A percentile compares a stretch with the other conserved stretches of the same genome.
Evolutionary conservation across 2,888 invertebrate species (phyloP).

Genomic region (Phragmatobia fuliginosa): DNA sequence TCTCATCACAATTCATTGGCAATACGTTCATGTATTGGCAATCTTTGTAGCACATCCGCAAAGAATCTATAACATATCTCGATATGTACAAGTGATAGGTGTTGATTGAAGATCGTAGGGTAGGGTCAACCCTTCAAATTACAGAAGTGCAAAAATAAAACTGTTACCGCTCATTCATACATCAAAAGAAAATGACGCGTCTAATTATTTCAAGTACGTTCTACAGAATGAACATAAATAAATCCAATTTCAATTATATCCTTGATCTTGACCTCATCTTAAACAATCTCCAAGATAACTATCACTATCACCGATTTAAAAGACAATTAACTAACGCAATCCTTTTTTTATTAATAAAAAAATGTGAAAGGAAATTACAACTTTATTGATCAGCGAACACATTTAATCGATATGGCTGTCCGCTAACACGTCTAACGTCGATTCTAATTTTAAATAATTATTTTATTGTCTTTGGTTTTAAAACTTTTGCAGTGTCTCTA

Average conservation of each 20-base stretch:
- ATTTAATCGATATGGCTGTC: constrained; percentile 62
- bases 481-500: constrained; percentile 6
- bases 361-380: constrained; percentile 68
- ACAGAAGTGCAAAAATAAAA: not conserved
- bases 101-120: not conserved
- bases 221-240: not conserved
- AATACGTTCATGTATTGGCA: no score
- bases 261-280: constrained; percentile 48
- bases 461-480: constrained; percentile 17
- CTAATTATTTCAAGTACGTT: not conserved
- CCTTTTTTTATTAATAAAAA: constrained; percentile 52
- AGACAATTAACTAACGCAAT: constrained; percentile 40
- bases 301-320: constrained; percentile 43
- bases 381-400: constrained; percentile 47
- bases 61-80: no score
- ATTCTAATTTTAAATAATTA: constrained; percentile 21
- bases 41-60: no score
- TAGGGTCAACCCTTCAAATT: not conserved
- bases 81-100: no score
- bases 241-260: constrained; percentile 27
- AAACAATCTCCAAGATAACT: constrained; percentile 30
- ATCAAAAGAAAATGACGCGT: not conserved
- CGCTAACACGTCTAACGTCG: constrained; percentile 60
- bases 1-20: no score
- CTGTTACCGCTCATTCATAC: not conserved